Base-by-base conservation (phyloP, 2,888 invertebrate species). In the Tyria jacobaeae region DNA sequence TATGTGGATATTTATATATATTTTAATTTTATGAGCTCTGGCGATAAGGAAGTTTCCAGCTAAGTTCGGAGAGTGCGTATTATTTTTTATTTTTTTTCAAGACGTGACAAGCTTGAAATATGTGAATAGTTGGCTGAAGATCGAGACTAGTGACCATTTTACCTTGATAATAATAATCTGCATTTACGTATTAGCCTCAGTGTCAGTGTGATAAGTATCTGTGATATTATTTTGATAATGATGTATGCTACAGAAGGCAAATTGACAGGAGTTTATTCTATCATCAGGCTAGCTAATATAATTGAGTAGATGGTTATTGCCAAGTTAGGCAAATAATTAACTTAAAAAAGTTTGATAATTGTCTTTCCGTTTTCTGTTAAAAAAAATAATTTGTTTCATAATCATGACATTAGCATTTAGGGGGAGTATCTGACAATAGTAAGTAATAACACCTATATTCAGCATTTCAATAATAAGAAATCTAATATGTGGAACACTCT, bases 11-110 rank as follows among this genome's bases (percentile, higher is more conserved):
- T 50, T 68, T 55, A n/a, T n/a, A n/a, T n/a, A n/a, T n/a, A n/a
- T 72, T 63, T 62, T 7, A 35, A 64, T 64, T 75, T 71, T 68
- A 73, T 50, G 64, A 66, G 48, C 14, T 49, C 41, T 41, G 27
- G 27, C 50, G 27, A 62, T 70, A 61, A 64, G 69, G 70, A 74
- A 71, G 74, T 61, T 52, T 60, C 24, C 3, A 56, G 24, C 35
- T 65, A 55, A 64, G 58, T 60, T 47, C 10, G 24, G 12, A 44
- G 25, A 52, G 39, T 21, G 37, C 15, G 34, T 35, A 44, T 52
- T 50, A 48, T 53, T 47, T 21, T 17, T n/a, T n/a, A n/a, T n/a
- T n/a, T 27, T 44, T 39, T 54, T 39, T 41, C 37, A 55, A 63
- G 58, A 31, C 27, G 52, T 62, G 48, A 60, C 21, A 35, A 48